Evolutionary conservation across 2,113 vertebrate species (phyloP).

Genomic region (Polyodon spathula): DNA sequence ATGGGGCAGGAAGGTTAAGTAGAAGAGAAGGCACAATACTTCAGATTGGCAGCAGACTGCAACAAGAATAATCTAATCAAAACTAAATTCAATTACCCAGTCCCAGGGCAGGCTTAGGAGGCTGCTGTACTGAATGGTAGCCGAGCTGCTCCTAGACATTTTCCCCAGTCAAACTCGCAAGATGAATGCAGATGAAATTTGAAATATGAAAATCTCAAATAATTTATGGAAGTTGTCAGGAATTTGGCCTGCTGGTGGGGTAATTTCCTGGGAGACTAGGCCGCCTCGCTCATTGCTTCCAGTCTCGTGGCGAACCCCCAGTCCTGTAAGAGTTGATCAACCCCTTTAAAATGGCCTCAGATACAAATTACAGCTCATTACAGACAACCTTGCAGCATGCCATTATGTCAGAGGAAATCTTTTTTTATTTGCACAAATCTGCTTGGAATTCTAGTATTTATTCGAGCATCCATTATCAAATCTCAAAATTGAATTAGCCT

Average conservation of each 20-base stretch:
- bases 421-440: conserved; percentile 99
- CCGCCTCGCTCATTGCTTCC: conserved; percentile 64
- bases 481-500: conserved; percentile 95
- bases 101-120: conserved; percentile 91
- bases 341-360: conserved; percentile 80
- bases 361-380: conserved; percentile 99
- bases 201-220: conserved; percentile 99
- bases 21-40: conserved; percentile 99
- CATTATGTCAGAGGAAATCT: conserved; percentile 98
- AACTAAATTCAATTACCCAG: conserved; percentile 97
- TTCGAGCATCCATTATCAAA: conserved; percentile 97
- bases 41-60: conserved; percentile 99
- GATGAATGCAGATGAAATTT: conserved; percentile 99
- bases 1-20: conserved; percentile 98
- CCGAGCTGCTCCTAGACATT: conserved; percentile 80
- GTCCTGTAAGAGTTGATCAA: conserved; percentile 65
- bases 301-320: conserved; percentile 57
- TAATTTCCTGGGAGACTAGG: conserved; percentile 76
- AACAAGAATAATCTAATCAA: conserved; percentile 99
- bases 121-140: conserved; percentile 79
- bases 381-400: conserved; percentile 87
- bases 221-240: conserved; percentile 99
- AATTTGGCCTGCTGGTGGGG: conserved; percentile 76
- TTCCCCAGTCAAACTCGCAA: conserved; percentile 72
- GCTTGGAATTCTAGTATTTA: conserved; percentile 98